Conservation (phyloP, 2,113 vertebrate species). For the Gila orcuttii region DNA sequence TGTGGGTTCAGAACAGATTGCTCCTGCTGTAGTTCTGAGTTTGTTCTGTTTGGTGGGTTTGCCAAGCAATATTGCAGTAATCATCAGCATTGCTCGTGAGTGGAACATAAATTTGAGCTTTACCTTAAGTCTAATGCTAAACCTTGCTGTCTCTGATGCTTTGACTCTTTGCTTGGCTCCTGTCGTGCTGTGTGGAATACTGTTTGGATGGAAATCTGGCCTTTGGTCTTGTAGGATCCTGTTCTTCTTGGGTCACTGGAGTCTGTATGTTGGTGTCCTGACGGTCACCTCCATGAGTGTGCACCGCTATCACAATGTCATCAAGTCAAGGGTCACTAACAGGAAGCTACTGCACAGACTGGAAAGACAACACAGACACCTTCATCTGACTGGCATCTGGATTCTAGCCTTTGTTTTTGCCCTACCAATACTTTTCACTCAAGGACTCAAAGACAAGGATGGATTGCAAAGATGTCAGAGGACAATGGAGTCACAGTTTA, state of each 20-base stretch:
- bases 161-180: conserved; percentile 64
- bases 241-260: no score
- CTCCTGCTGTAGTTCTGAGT: conserved; percentile 48
- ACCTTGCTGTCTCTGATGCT: conserved; percentile 73
- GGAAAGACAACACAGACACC: conserved; percentile 21
- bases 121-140: conserved; percentile 72
- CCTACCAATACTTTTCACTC: conserved; percentile 59
- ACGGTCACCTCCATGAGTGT: conserved; percentile 71
- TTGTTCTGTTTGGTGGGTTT: conserved; percentile 68
- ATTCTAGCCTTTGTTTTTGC: conserved; percentile 53
- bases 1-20: not conserved
- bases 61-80: conserved; percentile 72
- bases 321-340: conserved; percentile 69
- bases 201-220: no score
- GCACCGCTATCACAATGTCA: conserved; percentile 61
- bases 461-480: no score
- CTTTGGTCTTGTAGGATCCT: no score
- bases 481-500: no score
- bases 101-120: conserved; percentile 63
- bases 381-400: conserved; percentile 62
- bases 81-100: conserved; percentile 66
- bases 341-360: conserved; percentile 39
- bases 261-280: conserved; percentile 63
- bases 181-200: no score
- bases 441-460: conserved; percentile 48